A percentile compares a stretch with the other conserved stretches of the same genome.
Conservation (phyloP, 2,888 invertebrate genomes). For the Drosophila fungiperda region DNA sequence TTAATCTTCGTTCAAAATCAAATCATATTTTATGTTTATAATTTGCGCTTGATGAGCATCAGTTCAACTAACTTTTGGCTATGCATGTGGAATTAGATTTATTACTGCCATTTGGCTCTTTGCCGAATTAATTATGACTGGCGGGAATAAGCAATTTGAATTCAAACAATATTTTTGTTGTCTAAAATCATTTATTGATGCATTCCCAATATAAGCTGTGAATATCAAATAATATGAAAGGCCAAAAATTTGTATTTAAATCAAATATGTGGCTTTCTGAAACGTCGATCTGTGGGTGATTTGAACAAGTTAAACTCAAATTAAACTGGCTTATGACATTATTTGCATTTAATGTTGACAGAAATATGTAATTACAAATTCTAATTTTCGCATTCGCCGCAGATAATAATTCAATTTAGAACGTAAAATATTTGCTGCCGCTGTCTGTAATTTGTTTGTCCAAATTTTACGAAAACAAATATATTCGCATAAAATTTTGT, state of each 20-base stretch:
- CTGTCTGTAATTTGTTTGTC: not conserved
- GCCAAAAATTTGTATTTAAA: slow-evolving; percentile 10
- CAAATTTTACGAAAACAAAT: slow-evolving; percentile 1
- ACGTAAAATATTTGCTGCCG: slow-evolving; percentile 27
- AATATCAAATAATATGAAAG: not conserved
- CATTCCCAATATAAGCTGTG: slow-evolving; percentile 9
- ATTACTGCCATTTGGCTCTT: slow-evolving; percentile 33
- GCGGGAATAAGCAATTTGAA: slow-evolving; percentile 36
- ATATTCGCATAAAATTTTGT: slow-evolving; percentile 39
- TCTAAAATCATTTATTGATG: slow-evolving; percentile 6
- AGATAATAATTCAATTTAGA: slow-evolving; percentile 62
- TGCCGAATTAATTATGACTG: slow-evolving; percentile 52
- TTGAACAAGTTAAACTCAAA: slow-evolving; percentile 64
- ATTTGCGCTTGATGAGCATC: slow-evolving; percentile 14
- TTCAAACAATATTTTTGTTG: slow-evolving; percentile 27
- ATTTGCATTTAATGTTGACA: slow-evolving; percentile 62
- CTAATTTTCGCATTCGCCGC: slow-evolving; percentile 48
- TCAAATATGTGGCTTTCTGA: slow-evolving; percentile 15
- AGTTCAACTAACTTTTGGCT: slow-evolving; percentile 18
- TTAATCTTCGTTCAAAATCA: slow-evolving; percentile 38
- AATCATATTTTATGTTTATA: slow-evolving; percentile 15
- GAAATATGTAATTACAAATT: slow-evolving; percentile 57
- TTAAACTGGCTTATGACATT: slow-evolving; percentile 67
- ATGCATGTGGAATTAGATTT: slow-evolving; percentile 24
- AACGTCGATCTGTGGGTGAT: slow-evolving; percentile 37